A percentile compares a stretch with the other conserved stretches of the same genome.
These are phyloP conservation scores for Iselma pallidipennis DNA, from an alignment of 2,888 invertebrate genomes.

Conservation along the genomic window DNA sequence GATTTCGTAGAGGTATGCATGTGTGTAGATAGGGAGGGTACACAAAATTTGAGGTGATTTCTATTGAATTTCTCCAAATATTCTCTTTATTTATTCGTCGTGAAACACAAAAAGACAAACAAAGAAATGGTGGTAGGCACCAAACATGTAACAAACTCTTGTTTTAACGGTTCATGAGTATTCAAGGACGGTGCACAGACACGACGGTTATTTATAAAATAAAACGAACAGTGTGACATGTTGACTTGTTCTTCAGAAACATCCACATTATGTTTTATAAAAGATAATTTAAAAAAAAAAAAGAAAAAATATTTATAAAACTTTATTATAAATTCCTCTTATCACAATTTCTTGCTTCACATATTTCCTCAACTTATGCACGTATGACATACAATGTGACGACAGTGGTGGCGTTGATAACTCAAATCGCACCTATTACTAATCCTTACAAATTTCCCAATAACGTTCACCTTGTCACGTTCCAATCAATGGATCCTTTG, in stretches of 20 bases:
- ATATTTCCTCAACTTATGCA: conserved; percentile 8
- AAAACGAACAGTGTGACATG: conserved; percentile 16
- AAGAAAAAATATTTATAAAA: too few relatives aligned
- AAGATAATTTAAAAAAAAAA: not conserved
- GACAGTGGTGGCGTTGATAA: too few relatives aligned
- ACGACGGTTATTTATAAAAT: conserved; percentile 23
- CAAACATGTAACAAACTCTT: conserved; percentile 12
- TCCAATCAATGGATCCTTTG: conserved; percentile 1
- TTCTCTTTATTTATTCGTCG: too few relatives aligned
- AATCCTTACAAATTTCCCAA: not conserved
- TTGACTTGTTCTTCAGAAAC: not conserved
- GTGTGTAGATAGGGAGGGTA: too few relatives aligned
- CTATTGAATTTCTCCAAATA: too few relatives aligned
- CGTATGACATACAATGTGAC: conserved; percentile 4
- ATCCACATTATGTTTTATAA: not conserved
- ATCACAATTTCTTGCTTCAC: conserved; percentile 7
- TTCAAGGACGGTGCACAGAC: conserved; percentile 23
- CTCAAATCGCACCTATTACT: not conserved
- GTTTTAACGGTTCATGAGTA: conserved; percentile 20
- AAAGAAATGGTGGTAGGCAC: too few relatives aligned
- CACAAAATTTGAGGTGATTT: too few relatives aligned
- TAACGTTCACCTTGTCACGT: not conserved
- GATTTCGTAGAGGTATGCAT: too few relatives aligned
- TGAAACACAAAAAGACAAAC: too few relatives aligned
- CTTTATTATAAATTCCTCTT: too few relatives aligned